Conservation (phyloP, 2,888 invertebrate genomes). For the Papilio protenor region DNA sequence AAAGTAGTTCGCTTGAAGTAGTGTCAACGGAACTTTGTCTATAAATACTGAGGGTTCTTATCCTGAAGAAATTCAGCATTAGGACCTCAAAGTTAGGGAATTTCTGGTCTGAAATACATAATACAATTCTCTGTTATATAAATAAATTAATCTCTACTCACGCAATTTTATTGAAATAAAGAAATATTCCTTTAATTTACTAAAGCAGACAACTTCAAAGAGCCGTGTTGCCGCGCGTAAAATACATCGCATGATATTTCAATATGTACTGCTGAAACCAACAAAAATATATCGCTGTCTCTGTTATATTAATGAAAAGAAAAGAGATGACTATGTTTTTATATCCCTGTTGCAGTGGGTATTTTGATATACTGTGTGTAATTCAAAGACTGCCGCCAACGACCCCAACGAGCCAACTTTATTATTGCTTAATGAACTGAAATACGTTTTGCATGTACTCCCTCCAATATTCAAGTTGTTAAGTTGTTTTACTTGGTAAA, state of each 20-base stretch:
- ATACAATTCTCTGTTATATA: neutral
- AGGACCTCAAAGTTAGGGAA: neutral
- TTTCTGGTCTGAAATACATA: neutral
- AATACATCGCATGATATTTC: neutral
- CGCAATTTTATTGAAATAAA: slow-evolving; percentile 7
- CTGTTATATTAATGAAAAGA: neutral
- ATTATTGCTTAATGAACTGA: slow-evolving; percentile 38
- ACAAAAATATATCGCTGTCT: neutral
- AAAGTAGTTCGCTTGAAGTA: no score
- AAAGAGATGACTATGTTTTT: neutral
- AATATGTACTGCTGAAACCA: neutral
- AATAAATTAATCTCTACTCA: neutral
- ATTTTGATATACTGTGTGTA: neutral
- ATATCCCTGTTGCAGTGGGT: neutral
- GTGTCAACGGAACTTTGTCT: no score
- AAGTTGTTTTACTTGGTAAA: neutral
- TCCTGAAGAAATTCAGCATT: neutral
- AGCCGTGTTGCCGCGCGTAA: slow-evolving; percentile 5
- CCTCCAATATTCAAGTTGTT: slow-evolving; percentile 10
- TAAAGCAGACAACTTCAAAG: neutral
- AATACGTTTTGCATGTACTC: slow-evolving; percentile 20
- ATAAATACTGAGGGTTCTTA: no score
- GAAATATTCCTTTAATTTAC: slow-evolving; percentile 17
- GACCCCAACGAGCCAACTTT: slow-evolving; percentile 9
- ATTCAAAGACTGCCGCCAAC: slow-evolving; percentile 4